Percentiles rank a stretch among this genome's conserved stretches.
phyloP scores from a whole-genome alignment of 2,113 vertebrate species.

The Dolichallabes microphthalmus region DNA sequence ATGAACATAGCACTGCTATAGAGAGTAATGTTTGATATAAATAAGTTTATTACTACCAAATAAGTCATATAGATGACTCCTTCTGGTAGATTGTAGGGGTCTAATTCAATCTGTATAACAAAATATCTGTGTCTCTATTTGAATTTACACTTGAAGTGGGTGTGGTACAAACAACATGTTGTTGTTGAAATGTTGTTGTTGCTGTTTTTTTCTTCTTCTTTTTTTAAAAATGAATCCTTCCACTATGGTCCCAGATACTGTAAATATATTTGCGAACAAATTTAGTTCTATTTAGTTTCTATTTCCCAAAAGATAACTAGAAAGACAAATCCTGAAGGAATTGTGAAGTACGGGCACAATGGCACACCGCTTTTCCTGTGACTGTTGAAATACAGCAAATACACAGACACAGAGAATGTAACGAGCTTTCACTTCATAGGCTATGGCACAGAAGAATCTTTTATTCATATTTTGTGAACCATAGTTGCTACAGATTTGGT shows the following conservation, averaged over 20 bases:
- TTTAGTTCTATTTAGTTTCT: background rate
- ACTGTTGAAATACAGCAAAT: too few relatives aligned
- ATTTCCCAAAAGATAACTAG: background rate
- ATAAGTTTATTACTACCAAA: background rate
- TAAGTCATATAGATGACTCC: background rate
- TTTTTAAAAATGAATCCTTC: background rate
- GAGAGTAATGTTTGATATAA: background rate
- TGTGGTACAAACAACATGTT: background rate
- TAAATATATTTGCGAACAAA: background rate
- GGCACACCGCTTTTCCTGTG: too few relatives aligned
- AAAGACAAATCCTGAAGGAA: too few relatives aligned
- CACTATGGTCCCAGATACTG: background rate
- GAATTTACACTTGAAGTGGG: background rate
- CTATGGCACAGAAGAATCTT: too few relatives aligned
- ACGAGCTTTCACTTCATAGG: too few relatives aligned
- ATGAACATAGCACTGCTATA: background rate
- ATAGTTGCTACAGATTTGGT: too few relatives aligned
- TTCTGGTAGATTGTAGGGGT: background rate
- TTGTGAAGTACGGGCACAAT: too few relatives aligned
- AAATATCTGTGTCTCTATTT: background rate
- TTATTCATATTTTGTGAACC: too few relatives aligned
- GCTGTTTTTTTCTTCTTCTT: background rate
- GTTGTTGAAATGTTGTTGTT: background rate
- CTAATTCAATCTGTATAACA: background rate
- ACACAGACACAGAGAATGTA: too few relatives aligned